Evolutionary conservation across 2,797 vertebrate genomes (phyloP), one percentile per base, ranked within the genome.

Genomic region (Somateria mollissima): DNA sequence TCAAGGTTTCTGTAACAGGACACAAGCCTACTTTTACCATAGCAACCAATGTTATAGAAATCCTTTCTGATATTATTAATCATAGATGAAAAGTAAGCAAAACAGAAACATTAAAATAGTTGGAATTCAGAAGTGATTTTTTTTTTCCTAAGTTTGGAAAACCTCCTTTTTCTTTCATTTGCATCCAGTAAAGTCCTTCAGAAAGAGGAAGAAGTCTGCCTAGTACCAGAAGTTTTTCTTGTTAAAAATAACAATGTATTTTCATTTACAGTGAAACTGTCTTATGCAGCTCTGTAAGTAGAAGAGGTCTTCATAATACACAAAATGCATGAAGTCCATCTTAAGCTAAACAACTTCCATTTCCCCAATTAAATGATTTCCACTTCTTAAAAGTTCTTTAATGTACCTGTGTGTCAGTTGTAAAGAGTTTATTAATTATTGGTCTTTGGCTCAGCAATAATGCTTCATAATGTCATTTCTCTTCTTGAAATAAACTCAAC

Each of bases 21-120:
- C 53, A 92, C 27, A 71, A 69, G 32, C 84, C 92, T 94, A 41
- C 41, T 83, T 91, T 92, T 82, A 84, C 95, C 77, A 90, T 92
- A 82, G 96, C 80, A 96, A 95, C 85, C 71, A 82, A 82, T 3
- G 1, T 87, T 86, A 82, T 27, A 92, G 85, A 90, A 90, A 87
- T 36, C 19, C 51, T 84, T 83, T 85, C 82, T 74, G 49, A 91
- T 73, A 89, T 89, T 88, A 92, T 87, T 91, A 90, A 94, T 41
- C 83, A 80, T 5, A 92, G 77, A 94, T 82, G 57, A 94, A 94
- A 94, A 84, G 69, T 60, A 80, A 89, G 45, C 43, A 87, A 96
- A 93, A 39, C 28, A 90, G 60, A 84, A 96, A 91, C 49, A 92
- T 88, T 84, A 90, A 73, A 96, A 94, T 82, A 79, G n/a, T 66